Percentiles rank a stretch among this genome's conserved stretches.
Conservation (phyloP, 2,797 vertebrate species). For the Psittacula echo region DNA sequence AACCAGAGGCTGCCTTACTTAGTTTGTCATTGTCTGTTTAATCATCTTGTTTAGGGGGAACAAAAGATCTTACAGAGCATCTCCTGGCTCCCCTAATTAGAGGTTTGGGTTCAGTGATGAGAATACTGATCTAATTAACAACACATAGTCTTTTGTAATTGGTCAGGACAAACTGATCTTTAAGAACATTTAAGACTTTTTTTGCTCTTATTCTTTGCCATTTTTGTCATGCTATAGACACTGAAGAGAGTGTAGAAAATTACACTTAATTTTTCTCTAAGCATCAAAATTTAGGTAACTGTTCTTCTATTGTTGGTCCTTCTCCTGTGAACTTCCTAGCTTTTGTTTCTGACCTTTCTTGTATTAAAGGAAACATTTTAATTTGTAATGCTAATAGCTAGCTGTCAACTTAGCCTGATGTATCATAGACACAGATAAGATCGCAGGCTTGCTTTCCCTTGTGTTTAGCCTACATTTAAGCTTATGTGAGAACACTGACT, state of each 20-base stretch:
- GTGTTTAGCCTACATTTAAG: neutral
- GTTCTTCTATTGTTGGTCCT: neutral
- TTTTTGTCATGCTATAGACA: neutral
- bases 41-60: neutral
- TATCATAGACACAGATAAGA: neutral
- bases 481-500: neutral
- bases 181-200: neutral
- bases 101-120: neutral
- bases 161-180: neutral
- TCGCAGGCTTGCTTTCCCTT: neutral
- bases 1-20: neutral
- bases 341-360: neutral
- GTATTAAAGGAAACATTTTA: neutral
- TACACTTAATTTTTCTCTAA: neutral
- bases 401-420: neutral
- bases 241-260: neutral
- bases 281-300: neutral
- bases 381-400: neutral
- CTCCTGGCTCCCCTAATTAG: neutral
- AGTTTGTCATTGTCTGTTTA: neutral
- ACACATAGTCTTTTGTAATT: neutral
- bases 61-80: neutral
- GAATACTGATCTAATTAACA: neutral
- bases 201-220: neutral
- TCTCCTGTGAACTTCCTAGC: neutral